Evolutionary conservation across 2,888 invertebrate species (phyloP), one percentile per base, ranked within the genome.

Genomic region (Desoria tigrina): DNA sequence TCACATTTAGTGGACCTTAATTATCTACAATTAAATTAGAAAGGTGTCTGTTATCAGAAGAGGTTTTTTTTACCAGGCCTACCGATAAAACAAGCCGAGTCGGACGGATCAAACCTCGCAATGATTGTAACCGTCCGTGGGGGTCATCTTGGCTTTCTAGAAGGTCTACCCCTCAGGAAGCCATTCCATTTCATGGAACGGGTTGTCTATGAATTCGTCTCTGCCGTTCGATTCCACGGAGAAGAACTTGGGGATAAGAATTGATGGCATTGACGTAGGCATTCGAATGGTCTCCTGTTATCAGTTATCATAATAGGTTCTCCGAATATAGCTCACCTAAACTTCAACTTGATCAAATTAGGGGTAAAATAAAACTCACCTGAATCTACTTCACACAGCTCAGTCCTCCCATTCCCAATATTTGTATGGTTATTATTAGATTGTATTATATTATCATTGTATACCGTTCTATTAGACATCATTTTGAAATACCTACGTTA

Each of bases 11-110:
- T n/a, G n/a, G n/a, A n/a, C n/a, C 6, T 23, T 14, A 16, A 54
- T 23, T 26, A 54, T n/a, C 24, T 7, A 16, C 50, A 16, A 49
- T 6, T 58, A 24, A 42, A 39, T 39, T 39, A 16, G 9, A 39
- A 39, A n/a, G n/a, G n/a, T n/a, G n/a, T n/a, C n/a, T n/a, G n/a
- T n/a, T n/a, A n/a, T n/a, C n/a, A n/a, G n/a, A n/a, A n/a, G n/a
- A n/a, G n/a, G 7, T 2, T 56, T 32, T 24, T 32, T 7, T 21
- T 37, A 14, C 21, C 78, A 84, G 88, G 86, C 66, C 85, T 90
- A 77, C 90, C 90, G 56, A 78, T 85, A 68, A 85, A 85, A 75
- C 86, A 84, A 75, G 87, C 86, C 54, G 83, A 83, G 75, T 81
- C 83, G 63, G 84, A 85, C 57, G 83, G 83, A 54, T 74, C 74